These are phyloP conservation scores for Bufotes viridis DNA, from an alignment of 2,797 vertebrate species.

Conservation along the genomic window DNA sequence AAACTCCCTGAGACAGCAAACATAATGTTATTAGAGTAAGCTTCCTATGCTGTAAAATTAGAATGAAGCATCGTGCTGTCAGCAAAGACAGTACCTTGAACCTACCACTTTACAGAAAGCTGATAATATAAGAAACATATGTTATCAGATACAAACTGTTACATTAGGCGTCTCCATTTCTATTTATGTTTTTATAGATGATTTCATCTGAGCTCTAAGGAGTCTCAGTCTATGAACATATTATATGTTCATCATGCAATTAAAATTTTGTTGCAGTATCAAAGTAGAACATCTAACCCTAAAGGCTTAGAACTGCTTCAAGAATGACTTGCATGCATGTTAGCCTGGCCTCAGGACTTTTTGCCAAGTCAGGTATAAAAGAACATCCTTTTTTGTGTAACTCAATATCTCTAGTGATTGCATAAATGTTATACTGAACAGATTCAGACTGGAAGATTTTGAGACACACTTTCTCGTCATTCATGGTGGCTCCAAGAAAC, in stretches of 20 bases:
- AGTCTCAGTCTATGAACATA: neutral
- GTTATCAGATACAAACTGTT: slow-evolving; percentile 36
- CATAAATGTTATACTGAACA: neutral
- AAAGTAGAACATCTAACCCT: neutral
- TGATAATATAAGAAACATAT: slow-evolving; percentile 47
- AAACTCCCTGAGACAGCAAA: slow-evolving; percentile 47
- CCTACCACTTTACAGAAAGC: slow-evolving; percentile 32
- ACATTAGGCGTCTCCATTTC: neutral
- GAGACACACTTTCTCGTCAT: neutral
- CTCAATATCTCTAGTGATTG: neutral
- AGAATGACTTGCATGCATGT: neutral
- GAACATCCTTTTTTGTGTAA: neutral
- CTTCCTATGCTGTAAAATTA: slow-evolving; percentile 44
- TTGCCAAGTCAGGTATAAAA: neutral
- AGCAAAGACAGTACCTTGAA: slow-evolving; percentile 17
- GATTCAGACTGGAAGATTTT: neutral
- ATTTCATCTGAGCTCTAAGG: neutral
- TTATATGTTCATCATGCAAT: neutral
- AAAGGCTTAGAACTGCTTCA: neutral
- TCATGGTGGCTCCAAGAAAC: neutral
- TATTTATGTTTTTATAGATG: slow-evolving; percentile 12
- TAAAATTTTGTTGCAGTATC: neutral
- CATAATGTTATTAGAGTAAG: slow-evolving; percentile 54
- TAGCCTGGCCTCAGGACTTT: neutral
- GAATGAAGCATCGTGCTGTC: slow-evolving; percentile 41